Evolutionary conservation across 1,140 invertebrate species (phyloP).

Genomic region (Leptopilina boulardi): DNA sequence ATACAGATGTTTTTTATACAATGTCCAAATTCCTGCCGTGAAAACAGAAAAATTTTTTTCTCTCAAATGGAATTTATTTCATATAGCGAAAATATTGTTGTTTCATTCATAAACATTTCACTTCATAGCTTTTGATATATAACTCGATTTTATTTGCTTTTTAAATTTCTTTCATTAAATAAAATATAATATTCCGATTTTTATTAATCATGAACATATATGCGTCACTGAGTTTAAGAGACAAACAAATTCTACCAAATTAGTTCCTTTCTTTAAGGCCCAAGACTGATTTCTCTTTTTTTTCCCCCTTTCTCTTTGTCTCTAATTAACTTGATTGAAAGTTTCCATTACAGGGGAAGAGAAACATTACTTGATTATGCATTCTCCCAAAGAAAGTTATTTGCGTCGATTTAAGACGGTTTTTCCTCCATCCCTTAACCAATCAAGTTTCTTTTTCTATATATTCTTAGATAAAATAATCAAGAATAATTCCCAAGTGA

Average conservation of each 20-base stretch:
- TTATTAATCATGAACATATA: neutral
- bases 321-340: slow-evolving; percentile 23
- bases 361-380: slow-evolving; percentile 22
- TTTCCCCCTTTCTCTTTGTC: slow-evolving; percentile 8
- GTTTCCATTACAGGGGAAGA: slow-evolving; percentile 7
- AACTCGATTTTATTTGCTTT: no score
- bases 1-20: neutral
- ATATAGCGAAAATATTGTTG: neutral
- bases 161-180: no score
- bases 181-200: no score
- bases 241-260: neutral
- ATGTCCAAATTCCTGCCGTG: neutral
- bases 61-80: neutral
- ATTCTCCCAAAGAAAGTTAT: slow-evolving; percentile 22
- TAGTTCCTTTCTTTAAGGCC: neutral
- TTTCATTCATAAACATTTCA: no score
- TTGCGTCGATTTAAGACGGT: neutral
- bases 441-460: slow-evolving; percentile 35
- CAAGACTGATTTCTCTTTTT: neutral
- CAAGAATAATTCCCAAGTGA: neutral
- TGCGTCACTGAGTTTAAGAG: neutral
- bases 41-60: neutral
- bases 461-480: slow-evolving; percentile 39
- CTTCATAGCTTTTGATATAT: no score
- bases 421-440: slow-evolving; percentile 34